phyloP scores from a whole-genome alignment of 2,888 invertebrate species.

The Priapulus caudatus region DNA sequence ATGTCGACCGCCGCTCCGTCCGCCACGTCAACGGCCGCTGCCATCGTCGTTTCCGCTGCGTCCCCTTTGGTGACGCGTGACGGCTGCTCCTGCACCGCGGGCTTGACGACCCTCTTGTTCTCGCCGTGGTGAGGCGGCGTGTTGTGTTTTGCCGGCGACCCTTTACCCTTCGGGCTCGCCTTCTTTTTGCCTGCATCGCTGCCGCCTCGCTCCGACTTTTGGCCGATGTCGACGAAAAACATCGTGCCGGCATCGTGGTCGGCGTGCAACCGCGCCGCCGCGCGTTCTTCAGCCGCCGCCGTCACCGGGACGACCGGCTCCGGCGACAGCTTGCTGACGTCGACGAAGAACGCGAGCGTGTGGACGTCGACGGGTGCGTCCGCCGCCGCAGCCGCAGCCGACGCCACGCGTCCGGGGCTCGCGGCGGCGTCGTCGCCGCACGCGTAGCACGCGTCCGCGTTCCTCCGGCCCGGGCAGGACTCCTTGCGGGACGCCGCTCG shows the following conservation, averaged over 20 bases:
- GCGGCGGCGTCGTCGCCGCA: background rate
- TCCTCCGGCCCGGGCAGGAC: background rate
- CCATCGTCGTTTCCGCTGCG: too few relatives aligned
- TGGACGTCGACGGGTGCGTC: background rate
- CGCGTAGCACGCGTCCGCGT: background rate
- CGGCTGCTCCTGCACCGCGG: too few relatives aligned
- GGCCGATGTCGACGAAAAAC: background rate
- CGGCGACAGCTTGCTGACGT: constrained; percentile 1
- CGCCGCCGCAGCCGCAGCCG: background rate
- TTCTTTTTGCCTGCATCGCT: too few relatives aligned
- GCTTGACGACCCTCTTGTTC: too few relatives aligned
- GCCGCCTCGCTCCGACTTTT: too few relatives aligned
- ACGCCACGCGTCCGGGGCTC: too few relatives aligned
- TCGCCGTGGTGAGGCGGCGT: too few relatives aligned
- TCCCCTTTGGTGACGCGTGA: too few relatives aligned
- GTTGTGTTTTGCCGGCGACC: too few relatives aligned
- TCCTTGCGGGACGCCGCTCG: background rate
- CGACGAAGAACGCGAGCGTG: constrained; percentile 1
- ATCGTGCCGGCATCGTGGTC: background rate
- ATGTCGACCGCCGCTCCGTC: too few relatives aligned
- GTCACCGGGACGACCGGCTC: background rate
- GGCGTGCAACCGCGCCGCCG: background rate
- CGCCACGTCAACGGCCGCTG: too few relatives aligned
- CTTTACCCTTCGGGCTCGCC: too few relatives aligned
- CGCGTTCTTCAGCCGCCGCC: background rate